Evolutionary conservation across 2,113 vertebrate genomes (phyloP), one percentile per base, ranked within the genome.

Genomic region (Tupaia chinensis): DNA sequence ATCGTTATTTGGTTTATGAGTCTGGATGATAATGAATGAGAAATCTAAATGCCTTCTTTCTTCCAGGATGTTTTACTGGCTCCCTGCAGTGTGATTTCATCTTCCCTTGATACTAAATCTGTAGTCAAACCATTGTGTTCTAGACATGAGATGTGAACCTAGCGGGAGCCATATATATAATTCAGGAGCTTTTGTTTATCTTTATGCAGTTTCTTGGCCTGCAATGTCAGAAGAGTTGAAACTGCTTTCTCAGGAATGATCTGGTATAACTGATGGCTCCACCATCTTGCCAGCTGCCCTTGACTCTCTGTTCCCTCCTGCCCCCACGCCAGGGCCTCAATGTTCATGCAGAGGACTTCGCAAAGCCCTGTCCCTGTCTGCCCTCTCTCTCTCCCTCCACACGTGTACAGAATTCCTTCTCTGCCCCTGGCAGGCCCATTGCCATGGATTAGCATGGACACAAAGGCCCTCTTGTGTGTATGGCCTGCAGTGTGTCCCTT

Each of bases 251-350:
- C 29, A 84, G 72, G 20, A 78, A 69, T 34, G 23, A 14, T 44
- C 32, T 5, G 13, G 69, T 56, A 53, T 13, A 44, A 7, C 29
- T 1, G 19, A n/a, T 22, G 58, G 3, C 58, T 17, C 60, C 70
- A 0, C 29, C 0, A 0, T 53, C 77, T 20, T 0, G 20, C 11
- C 6, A 4, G 0, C 7, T 74, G 23, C 56, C 34, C 25, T 34
- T 2, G 5, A 7, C 14, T 3, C 22, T 22, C 1, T 15, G 1
- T 0, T 23, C 27, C n/a, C 32, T 60, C 5, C 0, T 0, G 12
- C 5, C 8, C 14, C 44, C 12, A 1, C 2, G 20, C 34, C 53
- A 10, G 56, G 29, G 44, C 29, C 54, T 19, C 27, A 5, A 3
- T 16, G 81, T 69, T 32, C 13, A 7, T 25, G 44, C 13, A 3